Evolutionary conservation across 2,113 vertebrate genomes (phyloP).

Genomic region (Barbus barbus): DNA sequence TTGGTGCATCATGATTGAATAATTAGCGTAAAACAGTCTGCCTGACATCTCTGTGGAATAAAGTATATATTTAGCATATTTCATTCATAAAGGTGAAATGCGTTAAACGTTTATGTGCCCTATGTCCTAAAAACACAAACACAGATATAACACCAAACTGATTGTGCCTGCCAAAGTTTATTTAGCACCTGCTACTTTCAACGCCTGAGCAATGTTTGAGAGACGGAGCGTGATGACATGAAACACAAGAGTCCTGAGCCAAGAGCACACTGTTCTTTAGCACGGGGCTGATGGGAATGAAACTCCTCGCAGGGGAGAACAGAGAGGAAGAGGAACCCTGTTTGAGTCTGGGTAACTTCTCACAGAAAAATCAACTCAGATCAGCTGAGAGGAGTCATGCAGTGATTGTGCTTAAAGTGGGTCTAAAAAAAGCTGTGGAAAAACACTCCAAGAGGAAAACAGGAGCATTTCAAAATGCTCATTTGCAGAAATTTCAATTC

Average conservation of each 20-base stretch:
- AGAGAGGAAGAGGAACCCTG: conserved; percentile 21
- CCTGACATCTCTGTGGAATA: not conserved
- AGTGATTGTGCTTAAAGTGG: conserved; percentile 13
- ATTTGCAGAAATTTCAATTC: not conserved
- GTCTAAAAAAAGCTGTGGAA: conserved; percentile 40
- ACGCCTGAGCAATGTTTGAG: not conserved
- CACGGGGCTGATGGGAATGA: conserved; percentile 7
- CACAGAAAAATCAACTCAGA: conserved; percentile 14
- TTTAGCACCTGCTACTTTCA: conserved; percentile 21
- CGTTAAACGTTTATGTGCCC: not conserved
- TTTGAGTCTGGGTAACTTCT: conserved; percentile 31
- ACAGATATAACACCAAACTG: conserved; percentile 7
- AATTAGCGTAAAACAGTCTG: not conserved
- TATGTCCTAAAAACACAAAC: not conserved
- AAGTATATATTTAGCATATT: not conserved
- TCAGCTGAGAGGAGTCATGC: conserved; percentile 50
- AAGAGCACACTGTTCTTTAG: conserved; percentile 13
- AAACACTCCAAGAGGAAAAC: conserved; percentile 30
- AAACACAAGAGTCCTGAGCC: conserved; percentile 2
- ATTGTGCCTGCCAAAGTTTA: not conserved
- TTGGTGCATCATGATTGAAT: not conserved
- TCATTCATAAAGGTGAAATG: not conserved
- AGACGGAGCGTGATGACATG: not conserved
- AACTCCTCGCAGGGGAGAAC: conserved; percentile 14
- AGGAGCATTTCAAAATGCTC: not conserved